Evolutionary conservation across 1,140 invertebrate genomes (phyloP).

Genomic region (Drosophila repletoides): DNA sequence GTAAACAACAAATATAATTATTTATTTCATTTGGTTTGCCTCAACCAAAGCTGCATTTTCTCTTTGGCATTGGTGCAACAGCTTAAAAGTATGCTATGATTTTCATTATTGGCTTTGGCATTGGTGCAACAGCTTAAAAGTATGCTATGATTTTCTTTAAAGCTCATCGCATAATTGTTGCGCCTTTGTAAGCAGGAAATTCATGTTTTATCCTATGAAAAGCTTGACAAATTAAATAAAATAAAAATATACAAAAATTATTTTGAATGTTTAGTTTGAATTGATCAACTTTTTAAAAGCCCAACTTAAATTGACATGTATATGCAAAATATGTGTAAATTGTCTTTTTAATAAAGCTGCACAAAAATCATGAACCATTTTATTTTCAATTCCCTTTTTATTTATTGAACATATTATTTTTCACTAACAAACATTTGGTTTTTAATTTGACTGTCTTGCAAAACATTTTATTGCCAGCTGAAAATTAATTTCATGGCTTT

Average conservation of each 20-base stretch:
- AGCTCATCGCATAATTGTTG: constrained; percentile 29
- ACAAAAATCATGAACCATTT: no score
- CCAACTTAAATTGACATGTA: no score
- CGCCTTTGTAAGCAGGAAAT: no score
- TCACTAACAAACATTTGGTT: no score
- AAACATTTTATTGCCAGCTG: background rate
- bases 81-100: constrained; percentile 46
- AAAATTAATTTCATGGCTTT: background rate
- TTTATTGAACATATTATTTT: no score
- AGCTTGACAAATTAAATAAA: no score
- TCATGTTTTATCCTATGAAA: no score
- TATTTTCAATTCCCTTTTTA: no score
- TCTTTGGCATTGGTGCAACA: constrained; percentile 52
- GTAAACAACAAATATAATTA: constrained; percentile 18
- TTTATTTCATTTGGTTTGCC: background rate
- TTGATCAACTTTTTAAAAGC: no score
- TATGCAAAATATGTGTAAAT: no score
- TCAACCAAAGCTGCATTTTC: constrained; percentile 8
- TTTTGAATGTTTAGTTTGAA: no score
- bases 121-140: constrained; percentile 72
- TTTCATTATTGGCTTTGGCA: background rate
- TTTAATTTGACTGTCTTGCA: background rate
- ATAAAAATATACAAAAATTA: background rate
- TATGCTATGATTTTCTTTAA: constrained; percentile 49
- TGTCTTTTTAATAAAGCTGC: no score